phyloP scores from a whole-genome alignment of 1,140 invertebrate genomes.

The Lepidurus arcticus region DNA sequence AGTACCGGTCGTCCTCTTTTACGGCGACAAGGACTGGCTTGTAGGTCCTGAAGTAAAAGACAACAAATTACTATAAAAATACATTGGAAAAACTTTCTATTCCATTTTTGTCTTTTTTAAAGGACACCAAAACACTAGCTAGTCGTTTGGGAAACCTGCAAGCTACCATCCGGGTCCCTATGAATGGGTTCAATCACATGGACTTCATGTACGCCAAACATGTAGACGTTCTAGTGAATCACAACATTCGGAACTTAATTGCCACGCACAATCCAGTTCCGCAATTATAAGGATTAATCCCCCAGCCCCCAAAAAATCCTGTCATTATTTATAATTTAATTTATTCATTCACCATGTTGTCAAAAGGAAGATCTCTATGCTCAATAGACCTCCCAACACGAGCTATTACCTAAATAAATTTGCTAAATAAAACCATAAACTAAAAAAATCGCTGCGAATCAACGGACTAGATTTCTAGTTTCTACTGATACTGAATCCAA shows the following conservation, averaged over 20 bases:
- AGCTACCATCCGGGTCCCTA: constrained; percentile 41
- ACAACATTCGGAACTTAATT: constrained; percentile 35
- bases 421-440: too few species aligned
- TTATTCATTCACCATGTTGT: not conserved
- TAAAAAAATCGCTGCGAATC: too few species aligned
- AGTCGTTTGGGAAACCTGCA: constrained; percentile 47
- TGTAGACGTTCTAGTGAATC: constrained; percentile 28
- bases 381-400: not conserved
- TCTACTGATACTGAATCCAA: too few species aligned
- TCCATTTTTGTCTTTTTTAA: not conserved
- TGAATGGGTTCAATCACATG: constrained; percentile 42
- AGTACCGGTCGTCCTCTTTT: constrained; percentile 45
- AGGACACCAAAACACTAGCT: constrained; percentile 56
- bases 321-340: not conserved
- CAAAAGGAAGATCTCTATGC: not conserved
- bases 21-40: constrained; percentile 46
- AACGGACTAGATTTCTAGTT: too few species aligned
- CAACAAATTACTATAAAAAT: not conserved
- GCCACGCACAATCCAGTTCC: not conserved
- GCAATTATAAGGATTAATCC: not conserved
- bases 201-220: constrained; percentile 45
- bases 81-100: not conserved
- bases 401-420: too few species aligned
- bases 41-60: constrained; percentile 43
- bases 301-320: not conserved